Percentiles rank a stretch among this genome's conserved stretches.
phyloP scores from a whole-genome alignment of 2,113 vertebrate genomes.

The Smithornis capensis region DNA sequence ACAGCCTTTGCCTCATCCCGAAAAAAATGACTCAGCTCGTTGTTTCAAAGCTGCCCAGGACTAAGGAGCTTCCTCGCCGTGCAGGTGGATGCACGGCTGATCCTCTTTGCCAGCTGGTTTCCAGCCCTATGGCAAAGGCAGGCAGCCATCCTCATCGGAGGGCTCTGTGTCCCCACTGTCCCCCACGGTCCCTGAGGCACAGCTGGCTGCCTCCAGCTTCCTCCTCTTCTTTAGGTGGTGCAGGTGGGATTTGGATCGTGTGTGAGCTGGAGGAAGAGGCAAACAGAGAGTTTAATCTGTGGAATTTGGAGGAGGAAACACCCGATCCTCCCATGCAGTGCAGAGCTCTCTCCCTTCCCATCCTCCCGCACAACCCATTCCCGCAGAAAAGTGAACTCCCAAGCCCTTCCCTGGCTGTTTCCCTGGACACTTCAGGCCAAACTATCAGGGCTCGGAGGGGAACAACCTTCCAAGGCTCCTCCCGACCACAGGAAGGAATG shows the following conservation, averaged over 20 bases:
- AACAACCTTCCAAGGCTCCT: neutral
- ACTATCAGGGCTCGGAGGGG: fast-evolving
- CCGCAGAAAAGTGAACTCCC: fast-evolving
- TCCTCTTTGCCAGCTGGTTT: neutral
- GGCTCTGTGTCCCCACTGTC: neutral
- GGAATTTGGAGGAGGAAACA: neutral
- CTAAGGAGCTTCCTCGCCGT: neutral
- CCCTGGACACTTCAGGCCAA: neutral
- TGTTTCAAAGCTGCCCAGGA: neutral
- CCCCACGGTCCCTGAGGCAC: neutral
- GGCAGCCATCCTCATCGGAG: neutral
- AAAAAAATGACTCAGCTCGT: neutral
- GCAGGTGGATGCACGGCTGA: neutral
- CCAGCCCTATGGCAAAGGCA: neutral
- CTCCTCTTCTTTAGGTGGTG: slow-evolving; percentile 84
- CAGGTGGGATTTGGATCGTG: slow-evolving; percentile 89
- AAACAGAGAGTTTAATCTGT: neutral
- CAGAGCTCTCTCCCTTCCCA: neutral
- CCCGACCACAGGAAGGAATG: neutral
- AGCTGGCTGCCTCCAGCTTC: slow-evolving; percentile 52
- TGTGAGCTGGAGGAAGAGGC: slow-evolving; percentile 80
- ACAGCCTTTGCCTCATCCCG: neutral
- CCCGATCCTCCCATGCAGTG: fast-evolving
- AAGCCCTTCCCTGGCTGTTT: neutral
- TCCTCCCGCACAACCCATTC: neutral